Conservation (phyloP, 2,113 vertebrate species). For the Tachycineta bicolor region DNA sequence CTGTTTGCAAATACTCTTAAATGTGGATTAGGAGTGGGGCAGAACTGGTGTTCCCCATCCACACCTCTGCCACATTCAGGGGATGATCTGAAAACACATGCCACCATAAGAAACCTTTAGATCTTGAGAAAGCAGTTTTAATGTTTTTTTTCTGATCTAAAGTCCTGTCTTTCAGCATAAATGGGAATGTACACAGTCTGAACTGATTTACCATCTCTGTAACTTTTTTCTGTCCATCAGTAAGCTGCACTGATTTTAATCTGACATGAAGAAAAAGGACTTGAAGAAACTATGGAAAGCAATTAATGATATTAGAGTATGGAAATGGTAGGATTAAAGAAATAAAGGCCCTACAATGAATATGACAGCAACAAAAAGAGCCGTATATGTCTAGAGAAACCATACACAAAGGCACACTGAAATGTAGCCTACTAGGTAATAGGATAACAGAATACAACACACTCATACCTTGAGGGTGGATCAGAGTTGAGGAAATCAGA, state of each 20-base stretch:
- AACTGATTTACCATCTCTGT: neutral
- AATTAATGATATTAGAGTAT: neutral
- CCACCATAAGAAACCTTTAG: neutral
- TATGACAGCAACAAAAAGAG: neutral
- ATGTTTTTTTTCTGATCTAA: neutral
- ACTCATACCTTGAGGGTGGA: neutral
- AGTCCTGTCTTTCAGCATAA: neutral
- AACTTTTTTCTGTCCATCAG: neutral
- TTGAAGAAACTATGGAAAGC: neutral
- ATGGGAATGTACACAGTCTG: neutral
- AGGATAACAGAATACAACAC: neutral
- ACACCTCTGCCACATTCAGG: neutral
- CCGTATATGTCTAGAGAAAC: neutral
- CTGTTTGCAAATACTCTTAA: conserved; percentile 1
- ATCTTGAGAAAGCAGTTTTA: neutral
- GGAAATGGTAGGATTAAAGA: neutral
- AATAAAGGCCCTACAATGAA: neutral
- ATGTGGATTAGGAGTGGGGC: neutral
- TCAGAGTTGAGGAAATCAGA: neutral
- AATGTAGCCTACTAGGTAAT: neutral
- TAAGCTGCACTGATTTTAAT: neutral
- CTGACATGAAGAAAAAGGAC: neutral
- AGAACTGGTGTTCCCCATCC: neutral
- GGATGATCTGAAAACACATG: neutral
- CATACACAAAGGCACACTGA: neutral